phyloP scores from a whole-genome alignment of 2,888 invertebrate species.

The Machimus atricapillus region DNA sequence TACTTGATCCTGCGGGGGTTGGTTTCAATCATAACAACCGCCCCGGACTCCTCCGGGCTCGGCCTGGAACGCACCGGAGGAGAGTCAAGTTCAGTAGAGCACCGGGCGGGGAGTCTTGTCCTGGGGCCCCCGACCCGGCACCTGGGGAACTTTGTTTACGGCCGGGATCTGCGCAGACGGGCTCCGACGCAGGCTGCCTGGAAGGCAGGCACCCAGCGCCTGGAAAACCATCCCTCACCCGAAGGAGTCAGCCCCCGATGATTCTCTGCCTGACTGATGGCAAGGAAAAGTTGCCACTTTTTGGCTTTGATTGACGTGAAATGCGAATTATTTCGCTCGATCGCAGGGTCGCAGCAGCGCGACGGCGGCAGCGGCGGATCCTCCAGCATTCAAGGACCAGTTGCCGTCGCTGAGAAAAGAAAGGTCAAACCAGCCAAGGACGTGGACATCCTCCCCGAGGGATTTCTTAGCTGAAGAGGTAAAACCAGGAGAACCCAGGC shows the following conservation, averaged over 20 bases:
- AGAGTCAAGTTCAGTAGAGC: constrained; percentile 37
- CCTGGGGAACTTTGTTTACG: constrained; percentile 44
- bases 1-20: not conserved
- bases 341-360: not conserved
- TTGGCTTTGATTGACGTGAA: constrained; percentile 33
- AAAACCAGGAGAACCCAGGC: not conserved
- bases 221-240: not conserved
- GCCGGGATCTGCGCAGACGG: constrained; percentile 31
- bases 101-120: not conserved
- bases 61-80: constrained; percentile 21
- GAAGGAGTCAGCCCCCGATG: not conserved
- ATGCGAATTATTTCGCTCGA: constrained; percentile 1
- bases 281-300: not conserved
- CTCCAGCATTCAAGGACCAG: not conserved
- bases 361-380: not conserved
- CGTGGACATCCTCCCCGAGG: not conserved
- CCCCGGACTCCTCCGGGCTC: constrained; percentile 19
- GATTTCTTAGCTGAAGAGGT: not conserved
- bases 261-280: not conserved
- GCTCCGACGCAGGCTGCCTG: constrained; percentile 41
- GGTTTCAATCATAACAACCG: constrained; percentile 45
- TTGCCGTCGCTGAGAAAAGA: not conserved
- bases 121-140: not conserved
- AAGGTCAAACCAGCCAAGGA: not conserved
- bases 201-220: not conserved